These are phyloP conservation scores for Gastrophryne carolinensis DNA, from an alignment of 2,797 vertebrate genomes.

Conservation along the genomic window DNA sequence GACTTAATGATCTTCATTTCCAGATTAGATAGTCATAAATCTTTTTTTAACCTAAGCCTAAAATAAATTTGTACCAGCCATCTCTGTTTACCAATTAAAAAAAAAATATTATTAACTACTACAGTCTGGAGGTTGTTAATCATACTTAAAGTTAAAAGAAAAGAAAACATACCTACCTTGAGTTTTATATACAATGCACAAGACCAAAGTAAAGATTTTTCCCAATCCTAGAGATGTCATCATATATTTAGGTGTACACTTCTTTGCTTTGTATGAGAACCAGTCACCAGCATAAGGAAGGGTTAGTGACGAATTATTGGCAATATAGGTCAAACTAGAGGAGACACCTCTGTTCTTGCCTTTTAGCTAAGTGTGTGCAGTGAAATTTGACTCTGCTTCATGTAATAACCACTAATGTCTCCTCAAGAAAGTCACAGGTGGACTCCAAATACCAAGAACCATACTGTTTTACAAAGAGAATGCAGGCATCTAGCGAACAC, in stretches of 20 bases:
- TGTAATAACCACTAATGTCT: background rate
- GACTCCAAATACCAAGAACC: background rate
- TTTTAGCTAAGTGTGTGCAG: background rate
- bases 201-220: background rate
- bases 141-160: too few relatives aligned
- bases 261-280: background rate
- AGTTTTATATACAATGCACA: background rate
- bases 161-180: background rate
- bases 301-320: background rate
- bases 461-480: conserved; percentile 24
- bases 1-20: too few relatives aligned
- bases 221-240: conserved; percentile 30
- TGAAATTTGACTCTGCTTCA: conserved; percentile 28
- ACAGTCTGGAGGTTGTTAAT: too few relatives aligned
- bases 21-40: too few relatives aligned
- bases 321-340: background rate
- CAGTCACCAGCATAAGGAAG: background rate
- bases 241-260: background rate
- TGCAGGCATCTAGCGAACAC: conserved; percentile 7
- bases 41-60: too few relatives aligned
- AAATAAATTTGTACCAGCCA: too few relatives aligned
- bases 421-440: conserved; percentile 29
- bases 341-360: background rate
- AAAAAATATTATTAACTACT: too few relatives aligned
- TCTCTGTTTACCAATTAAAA: too few relatives aligned